Base-by-base conservation (phyloP, 2,113 vertebrate species). In the Crotalus tigris region DNA sequence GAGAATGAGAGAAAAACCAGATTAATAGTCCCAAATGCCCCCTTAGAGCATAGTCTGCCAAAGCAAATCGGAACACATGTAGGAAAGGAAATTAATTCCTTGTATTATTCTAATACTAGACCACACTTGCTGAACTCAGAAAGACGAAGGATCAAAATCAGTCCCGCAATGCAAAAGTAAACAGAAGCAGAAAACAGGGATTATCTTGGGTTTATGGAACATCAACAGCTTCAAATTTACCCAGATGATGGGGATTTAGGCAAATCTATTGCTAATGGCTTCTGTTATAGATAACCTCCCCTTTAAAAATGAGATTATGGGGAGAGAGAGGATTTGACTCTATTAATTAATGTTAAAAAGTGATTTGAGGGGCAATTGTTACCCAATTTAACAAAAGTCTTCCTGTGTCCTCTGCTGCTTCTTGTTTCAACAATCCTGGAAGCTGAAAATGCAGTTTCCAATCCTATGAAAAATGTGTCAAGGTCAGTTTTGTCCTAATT, bases 331-430 rank as follows among this genome's bases (percentile, higher is more conserved):
- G 89, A 92, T 55, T 93, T 92, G 15, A 19, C 94, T 85, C 7
- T 93, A 90, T 39, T 95, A 96, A 98, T 96, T 96, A 96, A 93
- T 95, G n/a, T 17, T 59, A 91, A 94, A 95, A 88, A 91, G 91
- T 92, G 6, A 85, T 91, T 53, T 53, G 39, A 94, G 94, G 92
- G 94, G 92, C 86, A 95, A 96, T 53, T 95, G 54, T 6, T 44
- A 46, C 1, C 0, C 0, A 58, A 9, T 53, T 91, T 94, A 89
- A 91, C 91, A 87, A 89, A 59, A 26, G 57, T 0, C 46, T 44
- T 21, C 6, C 57, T 4, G 12, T 26, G 17, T 6, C 46, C 23
- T 10, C 12, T 29, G 21, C 17, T 44, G 39, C n/a, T 64, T 26
- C 61, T 24, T 9, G 21, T 39, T 90, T 85, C 75, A 21, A 57